Percentiles rank a stretch among this genome's conserved stretches.
Conservation (phyloP, 2,888 invertebrate genomes). For the Nowickia ferox region DNA sequence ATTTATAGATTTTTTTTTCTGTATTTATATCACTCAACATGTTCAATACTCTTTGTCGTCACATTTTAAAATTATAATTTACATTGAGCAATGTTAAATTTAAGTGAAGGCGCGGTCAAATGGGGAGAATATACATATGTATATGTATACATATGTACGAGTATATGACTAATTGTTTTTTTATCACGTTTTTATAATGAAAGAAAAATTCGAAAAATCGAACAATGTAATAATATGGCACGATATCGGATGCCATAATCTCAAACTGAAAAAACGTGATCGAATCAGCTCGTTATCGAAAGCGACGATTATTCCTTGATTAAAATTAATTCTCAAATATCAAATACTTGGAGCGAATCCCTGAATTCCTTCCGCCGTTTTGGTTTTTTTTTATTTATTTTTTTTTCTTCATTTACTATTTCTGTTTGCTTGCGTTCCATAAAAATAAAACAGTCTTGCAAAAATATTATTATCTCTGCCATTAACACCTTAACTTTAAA, state of each 20-base stretch:
- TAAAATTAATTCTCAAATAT: too few species aligned
- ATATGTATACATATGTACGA: not conserved
- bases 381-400: too few species aligned
- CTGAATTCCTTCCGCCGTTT: too few species aligned
- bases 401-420: not conserved
- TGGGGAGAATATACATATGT: not conserved
- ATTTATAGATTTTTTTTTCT: conserved; percentile 1
- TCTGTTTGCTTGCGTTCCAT: not conserved
- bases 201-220: too few species aligned
- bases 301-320: too few species aligned
- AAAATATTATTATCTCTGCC: conserved; percentile 10
- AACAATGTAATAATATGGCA: too few species aligned
- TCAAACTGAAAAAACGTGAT: too few species aligned
- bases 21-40: not conserved
- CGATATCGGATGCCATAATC: too few species aligned
- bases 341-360: too few species aligned
- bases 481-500: conserved; percentile 33
- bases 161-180: not conserved
- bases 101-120: not conserved
- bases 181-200: too few species aligned
- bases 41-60: not conserved
- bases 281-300: too few species aligned
- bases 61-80: not conserved
- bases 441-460: not conserved
- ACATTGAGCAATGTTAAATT: not conserved